Conservation (phyloP, 1,140 invertebrate species). For the Globodera ellingtonae region DNA sequence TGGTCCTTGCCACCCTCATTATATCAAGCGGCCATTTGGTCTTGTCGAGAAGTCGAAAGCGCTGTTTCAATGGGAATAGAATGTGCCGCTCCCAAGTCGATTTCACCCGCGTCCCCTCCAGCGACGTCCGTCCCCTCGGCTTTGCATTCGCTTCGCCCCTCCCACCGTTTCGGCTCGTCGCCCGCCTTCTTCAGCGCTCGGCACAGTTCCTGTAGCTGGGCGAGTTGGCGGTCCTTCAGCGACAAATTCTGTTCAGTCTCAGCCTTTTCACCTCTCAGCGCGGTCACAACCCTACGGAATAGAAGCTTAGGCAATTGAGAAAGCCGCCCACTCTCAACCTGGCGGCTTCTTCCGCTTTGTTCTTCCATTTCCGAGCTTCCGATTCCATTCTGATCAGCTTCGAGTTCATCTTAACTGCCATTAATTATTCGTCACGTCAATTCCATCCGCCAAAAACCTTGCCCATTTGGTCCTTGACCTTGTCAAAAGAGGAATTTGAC, state of each 20-base stretch:
- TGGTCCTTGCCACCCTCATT: background rate
- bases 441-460: conserved; percentile 32
- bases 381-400: conserved; percentile 48
- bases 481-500: conserved; percentile 50
- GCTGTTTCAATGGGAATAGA: background rate
- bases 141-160: background rate
- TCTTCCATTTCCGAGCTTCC: conserved; percentile 40
- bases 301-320: background rate
- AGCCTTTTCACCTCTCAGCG: conserved; percentile 31
- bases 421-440: background rate
- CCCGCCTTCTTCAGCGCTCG: conserved; percentile 47
- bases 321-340: conserved; percentile 24
- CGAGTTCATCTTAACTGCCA: conserved; percentile 44
- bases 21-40: background rate
- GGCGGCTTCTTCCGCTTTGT: conserved; percentile 41
- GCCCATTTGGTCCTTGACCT: conserved; percentile 45
- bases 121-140: background rate
- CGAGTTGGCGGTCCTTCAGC: conserved; percentile 48
- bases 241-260: conserved; percentile 29
- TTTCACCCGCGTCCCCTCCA: background rate
- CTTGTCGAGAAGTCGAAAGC: background rate
- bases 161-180: background rate
- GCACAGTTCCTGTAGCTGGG: conserved; percentile 53
- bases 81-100: background rate
- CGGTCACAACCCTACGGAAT: conserved; percentile 24